phyloP scores from a whole-genome alignment of 2,888 invertebrate species.

The Patella caerulea region DNA sequence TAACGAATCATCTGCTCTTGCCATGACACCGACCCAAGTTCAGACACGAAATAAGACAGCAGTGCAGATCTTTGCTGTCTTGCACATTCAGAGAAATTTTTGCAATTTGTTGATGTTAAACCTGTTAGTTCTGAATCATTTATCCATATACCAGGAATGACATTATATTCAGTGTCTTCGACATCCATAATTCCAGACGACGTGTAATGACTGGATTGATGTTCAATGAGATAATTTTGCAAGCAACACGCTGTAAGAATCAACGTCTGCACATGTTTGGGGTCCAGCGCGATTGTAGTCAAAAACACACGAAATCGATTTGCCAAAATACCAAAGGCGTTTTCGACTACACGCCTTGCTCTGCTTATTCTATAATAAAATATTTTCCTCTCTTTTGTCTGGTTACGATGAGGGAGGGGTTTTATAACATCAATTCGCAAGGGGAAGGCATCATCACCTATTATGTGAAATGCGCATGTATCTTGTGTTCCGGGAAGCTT shows the following conservation, averaged over 20 bases:
- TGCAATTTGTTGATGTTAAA: not conserved
- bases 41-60: not conserved
- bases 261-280: not conserved
- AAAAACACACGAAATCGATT: conserved; percentile 22
- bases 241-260: conserved; percentile 12
- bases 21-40: not conserved
- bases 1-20: not conserved
- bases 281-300: conserved; percentile 15
- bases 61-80: not conserved
- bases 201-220: not conserved
- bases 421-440: conserved; percentile 8
- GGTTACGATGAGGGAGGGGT: too few species aligned
- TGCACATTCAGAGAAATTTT: not conserved
- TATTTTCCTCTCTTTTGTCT: too few species aligned
- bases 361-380: conserved; percentile 18
- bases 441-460: conserved; percentile 26
- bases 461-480: conserved; percentile 15
- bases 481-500: not conserved
- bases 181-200: not conserved
- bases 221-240: conserved; percentile 15
- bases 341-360: not conserved
- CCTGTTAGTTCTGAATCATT: not conserved
- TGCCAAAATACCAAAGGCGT: conserved; percentile 18
- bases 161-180: not conserved
- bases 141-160: not conserved